Evolutionary conservation across 1,140 invertebrate species (phyloP).

Genomic region (Drosophila santomea): DNA sequence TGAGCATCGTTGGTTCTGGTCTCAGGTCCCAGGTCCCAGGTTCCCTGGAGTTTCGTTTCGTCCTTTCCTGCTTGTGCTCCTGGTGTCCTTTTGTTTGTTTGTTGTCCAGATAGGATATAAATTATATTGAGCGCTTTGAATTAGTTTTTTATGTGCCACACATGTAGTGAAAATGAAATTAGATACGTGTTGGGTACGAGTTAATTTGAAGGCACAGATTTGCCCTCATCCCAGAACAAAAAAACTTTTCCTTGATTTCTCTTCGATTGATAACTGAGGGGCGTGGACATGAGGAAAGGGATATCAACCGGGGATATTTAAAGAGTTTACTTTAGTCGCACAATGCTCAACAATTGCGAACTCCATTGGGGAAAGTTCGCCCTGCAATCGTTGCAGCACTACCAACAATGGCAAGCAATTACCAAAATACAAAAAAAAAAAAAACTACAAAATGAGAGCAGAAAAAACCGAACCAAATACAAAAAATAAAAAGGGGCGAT

Average conservation of each 20-base stretch:
- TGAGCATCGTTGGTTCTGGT: slow-evolving; percentile 38
- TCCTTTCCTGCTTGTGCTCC: slow-evolving; percentile 16
- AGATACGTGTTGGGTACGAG: slow-evolving; percentile 72
- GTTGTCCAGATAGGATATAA: slow-evolving; percentile 76
- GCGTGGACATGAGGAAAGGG: not conserved
- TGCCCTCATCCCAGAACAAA: not conserved
- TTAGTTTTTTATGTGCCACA: slow-evolving; percentile 77
- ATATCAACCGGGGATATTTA: slow-evolving; percentile 35
- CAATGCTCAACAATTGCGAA: slow-evolving; percentile 70
- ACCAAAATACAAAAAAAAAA: slow-evolving; percentile 63
- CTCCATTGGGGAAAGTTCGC: slow-evolving; percentile 35
- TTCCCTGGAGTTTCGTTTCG: slow-evolving; percentile 44
- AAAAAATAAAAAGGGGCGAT: slow-evolving; percentile 32
- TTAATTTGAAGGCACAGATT: slow-evolving; percentile 69
- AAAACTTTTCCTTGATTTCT: slow-evolving; percentile 38
- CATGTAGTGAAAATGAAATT: slow-evolving; percentile 77
- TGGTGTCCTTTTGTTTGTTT: slow-evolving; percentile 32
- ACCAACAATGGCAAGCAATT: slow-evolving; percentile 77
- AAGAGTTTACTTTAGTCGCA: slow-evolving; percentile 56
- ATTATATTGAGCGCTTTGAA: slow-evolving; percentile 81
- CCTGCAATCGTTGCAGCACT: slow-evolving; percentile 34
- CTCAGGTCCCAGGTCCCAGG: slow-evolving; percentile 24
- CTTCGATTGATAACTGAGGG: slow-evolving; percentile 41
- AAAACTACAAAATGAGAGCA: slow-evolving; percentile 17
- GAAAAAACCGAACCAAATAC: slow-evolving; percentile 18